Evolutionary conservation across 2,888 invertebrate genomes (phyloP).

Genomic region (Calameuta filiformis): DNA sequence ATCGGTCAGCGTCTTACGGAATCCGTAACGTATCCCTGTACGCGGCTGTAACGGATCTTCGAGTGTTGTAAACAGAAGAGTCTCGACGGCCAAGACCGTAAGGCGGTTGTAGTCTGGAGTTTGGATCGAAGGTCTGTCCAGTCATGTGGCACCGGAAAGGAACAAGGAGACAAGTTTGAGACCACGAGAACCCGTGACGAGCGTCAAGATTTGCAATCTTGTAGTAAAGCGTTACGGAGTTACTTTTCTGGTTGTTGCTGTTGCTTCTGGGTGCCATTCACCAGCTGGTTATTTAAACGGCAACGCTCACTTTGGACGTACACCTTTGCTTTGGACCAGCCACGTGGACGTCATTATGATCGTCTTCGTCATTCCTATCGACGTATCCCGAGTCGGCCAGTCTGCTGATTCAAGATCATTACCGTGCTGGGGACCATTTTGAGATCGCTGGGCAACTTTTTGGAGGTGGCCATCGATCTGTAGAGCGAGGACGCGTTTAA

Average conservation of each 20-base stretch:
- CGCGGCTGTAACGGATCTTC: not conserved
- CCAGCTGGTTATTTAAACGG: not conserved
- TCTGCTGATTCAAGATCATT: not conserved
- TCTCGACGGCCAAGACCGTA: not conserved
- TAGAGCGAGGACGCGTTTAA: not conserved
- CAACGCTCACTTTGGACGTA: not conserved
- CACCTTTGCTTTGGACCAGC: not conserved
- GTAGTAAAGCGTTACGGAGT: not conserved
- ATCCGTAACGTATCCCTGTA: not conserved
- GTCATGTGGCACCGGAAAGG: conserved; percentile 2
- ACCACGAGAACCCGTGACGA: not conserved
- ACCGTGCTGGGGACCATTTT: not conserved
- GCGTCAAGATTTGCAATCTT: not conserved
- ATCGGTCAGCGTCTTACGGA: not conserved
- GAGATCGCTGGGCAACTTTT: not conserved
- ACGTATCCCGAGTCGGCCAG: not conserved
- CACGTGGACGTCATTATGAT: not conserved
- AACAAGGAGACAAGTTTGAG: not conserved
- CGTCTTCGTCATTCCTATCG: not conserved
- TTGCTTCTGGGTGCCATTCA: not conserved
- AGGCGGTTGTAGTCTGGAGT: not conserved
- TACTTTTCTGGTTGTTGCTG: not conserved
- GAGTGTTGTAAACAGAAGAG: not conserved
- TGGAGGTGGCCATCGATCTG: not conserved
- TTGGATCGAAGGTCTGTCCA: conserved; percentile 4